These are phyloP conservation scores for Brachylomia viminalis DNA, from an alignment of 2,888 invertebrate species.

Conservation along the genomic window DNA sequence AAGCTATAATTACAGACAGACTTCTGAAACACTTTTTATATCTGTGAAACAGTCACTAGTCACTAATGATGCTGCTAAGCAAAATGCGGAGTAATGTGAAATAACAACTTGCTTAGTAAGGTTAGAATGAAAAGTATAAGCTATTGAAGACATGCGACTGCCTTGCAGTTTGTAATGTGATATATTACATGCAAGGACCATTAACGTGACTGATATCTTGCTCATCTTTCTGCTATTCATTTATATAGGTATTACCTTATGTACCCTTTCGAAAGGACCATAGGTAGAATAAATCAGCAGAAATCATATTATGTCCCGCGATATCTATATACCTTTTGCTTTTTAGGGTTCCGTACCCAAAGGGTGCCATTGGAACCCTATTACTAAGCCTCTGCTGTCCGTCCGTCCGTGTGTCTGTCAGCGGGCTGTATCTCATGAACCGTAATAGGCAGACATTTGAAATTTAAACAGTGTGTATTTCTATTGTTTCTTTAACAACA, in stretches of 20 bases:
- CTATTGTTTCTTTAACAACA: too few relatives aligned
- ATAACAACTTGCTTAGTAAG: conserved; percentile 45
- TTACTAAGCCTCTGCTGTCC: too few relatives aligned
- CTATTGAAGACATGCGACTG: conserved; percentile 31
- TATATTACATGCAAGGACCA: conserved; percentile 19
- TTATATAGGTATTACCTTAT: neutral
- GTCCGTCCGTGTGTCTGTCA: too few relatives aligned
- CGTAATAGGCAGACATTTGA: too few relatives aligned
- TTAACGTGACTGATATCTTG: conserved; percentile 20
- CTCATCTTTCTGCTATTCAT: conserved; percentile 4
- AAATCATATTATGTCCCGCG: too few relatives aligned
- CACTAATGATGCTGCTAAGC: conserved; percentile 20
- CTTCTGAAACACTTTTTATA: neutral
- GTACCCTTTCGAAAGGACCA: neutral
- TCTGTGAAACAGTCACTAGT: neutral
- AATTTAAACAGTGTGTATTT: too few relatives aligned
- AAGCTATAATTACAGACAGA: neutral
- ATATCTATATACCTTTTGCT: neutral
- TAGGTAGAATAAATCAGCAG: neutral
- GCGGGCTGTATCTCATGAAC: too few relatives aligned
- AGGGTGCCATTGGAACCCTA: too few relatives aligned
- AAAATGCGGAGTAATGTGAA: conserved; percentile 59
- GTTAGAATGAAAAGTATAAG: conserved; percentile 54
- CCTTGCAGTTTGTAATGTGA: conserved; percentile 45
- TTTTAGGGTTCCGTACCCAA: neutral